Evolutionary conservation across 2,888 invertebrate species (phyloP).

Genomic region (Meta bourneti): DNA sequence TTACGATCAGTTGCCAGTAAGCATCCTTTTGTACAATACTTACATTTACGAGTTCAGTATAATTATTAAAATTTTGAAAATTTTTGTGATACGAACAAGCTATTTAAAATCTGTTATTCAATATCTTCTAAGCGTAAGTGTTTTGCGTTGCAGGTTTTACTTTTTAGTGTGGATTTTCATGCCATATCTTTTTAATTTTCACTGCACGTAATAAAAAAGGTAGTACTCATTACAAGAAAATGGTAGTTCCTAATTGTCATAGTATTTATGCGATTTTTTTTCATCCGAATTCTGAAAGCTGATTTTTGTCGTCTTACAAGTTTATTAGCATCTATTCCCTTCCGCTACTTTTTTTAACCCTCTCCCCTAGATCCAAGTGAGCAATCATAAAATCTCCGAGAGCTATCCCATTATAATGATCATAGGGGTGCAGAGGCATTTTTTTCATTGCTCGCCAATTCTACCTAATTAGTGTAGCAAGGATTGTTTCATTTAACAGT

Average conservation of each 20-base stretch:
- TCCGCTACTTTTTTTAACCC: background rate
- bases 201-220: too few species aligned
- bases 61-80: too few species aligned
- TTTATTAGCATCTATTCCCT: slow-evolving; percentile 1
- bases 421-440: background rate
- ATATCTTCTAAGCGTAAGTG: too few species aligned
- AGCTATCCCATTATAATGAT: slow-evolving; percentile 2
- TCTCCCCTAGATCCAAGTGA: slow-evolving; percentile 4
- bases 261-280: background rate
- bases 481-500: slow-evolving; percentile 25
- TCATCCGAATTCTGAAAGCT: background rate
- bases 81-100: too few species aligned
- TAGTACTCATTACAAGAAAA: background rate
- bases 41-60: too few species aligned
- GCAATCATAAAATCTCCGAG: slow-evolving; percentile 8
- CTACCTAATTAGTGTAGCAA: slow-evolving; percentile 54
- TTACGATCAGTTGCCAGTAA: too few species aligned
- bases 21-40: too few species aligned
- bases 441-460: slow-evolving; percentile 14
- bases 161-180: too few species aligned
- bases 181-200: too few species aligned
- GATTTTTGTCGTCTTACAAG: background rate
- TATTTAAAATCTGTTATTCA: too few species aligned
- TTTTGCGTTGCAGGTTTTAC: too few species aligned
- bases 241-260: background rate